Percentiles rank a stretch among this genome's conserved stretches.
These are phyloP conservation scores for Drosophila saltans DNA, from an alignment of 1,140 invertebrate genomes.

Conservation along the genomic window DNA sequence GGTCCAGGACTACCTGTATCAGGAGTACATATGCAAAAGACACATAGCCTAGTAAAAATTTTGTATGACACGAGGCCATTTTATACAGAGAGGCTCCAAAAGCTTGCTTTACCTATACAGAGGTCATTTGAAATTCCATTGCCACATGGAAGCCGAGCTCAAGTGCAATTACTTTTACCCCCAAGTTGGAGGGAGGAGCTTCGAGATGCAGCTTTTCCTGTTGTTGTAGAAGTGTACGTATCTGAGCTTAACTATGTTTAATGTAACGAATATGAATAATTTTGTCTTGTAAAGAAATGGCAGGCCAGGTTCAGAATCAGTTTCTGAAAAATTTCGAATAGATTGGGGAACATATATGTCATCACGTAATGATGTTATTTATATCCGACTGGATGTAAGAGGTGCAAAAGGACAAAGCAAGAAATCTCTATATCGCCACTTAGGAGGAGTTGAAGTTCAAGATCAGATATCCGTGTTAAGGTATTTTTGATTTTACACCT, in stretches of 20 bases:
- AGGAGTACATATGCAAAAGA: slow-evolving; percentile 87
- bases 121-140: slow-evolving; percentile 90
- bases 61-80: slow-evolving; percentile 90
- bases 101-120: slow-evolving; percentile 89
- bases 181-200: slow-evolving; percentile 93
- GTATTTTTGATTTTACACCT: slow-evolving; percentile 79
- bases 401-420: slow-evolving; percentile 93
- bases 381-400: slow-evolving; percentile 93
- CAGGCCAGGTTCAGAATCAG: slow-evolving; percentile 93
- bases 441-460: slow-evolving; percentile 94
- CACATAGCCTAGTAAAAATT: slow-evolving; percentile 88
- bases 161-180: slow-evolving; percentile 91
- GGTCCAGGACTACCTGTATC: slow-evolving; percentile 91
- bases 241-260: neutral
- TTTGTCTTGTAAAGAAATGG: slow-evolving; percentile 89
- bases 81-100: slow-evolving; percentile 86
- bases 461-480: slow-evolving; percentile 94
- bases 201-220: slow-evolving; percentile 92
- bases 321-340: slow-evolving; percentile 92
- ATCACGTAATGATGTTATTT: slow-evolving; percentile 94
- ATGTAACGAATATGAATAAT: slow-evolving; percentile 4
- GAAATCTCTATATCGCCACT: slow-evolving; percentile 89
- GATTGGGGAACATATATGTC: slow-evolving; percentile 97
- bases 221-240: slow-evolving; percentile 91
- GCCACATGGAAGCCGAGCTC: slow-evolving; percentile 90